A percentile compares a stretch with the other conserved stretches of the same genome.
These are phyloP conservation scores for Lepidocyrtinus sp. DNA, from an alignment of 2,888 invertebrate species.

Conservation along the genomic window DNA sequence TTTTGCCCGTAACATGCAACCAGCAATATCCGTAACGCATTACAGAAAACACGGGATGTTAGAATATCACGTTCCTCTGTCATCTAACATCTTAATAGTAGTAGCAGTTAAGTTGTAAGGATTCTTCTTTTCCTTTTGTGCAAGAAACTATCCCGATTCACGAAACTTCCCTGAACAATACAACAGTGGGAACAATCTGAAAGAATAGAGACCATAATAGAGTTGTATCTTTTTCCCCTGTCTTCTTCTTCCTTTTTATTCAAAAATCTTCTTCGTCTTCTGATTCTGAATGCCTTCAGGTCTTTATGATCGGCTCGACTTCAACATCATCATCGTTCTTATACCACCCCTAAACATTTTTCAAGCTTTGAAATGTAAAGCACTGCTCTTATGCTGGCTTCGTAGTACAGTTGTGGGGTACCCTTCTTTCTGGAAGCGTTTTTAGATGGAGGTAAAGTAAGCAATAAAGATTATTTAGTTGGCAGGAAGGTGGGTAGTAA, in stretches of 20 bases:
- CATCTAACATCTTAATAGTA: neutral
- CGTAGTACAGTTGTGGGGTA: neutral
- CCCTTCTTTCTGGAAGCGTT: constrained; percentile 40
- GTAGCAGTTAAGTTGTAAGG: neutral
- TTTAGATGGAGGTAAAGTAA: constrained; percentile 41
- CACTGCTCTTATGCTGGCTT: neutral
- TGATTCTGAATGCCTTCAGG: constrained; percentile 38
- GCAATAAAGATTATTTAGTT: constrained; percentile 34
- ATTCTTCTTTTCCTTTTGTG: neutral
- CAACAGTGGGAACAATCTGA: constrained; percentile 32
- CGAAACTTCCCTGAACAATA: constrained; percentile 22
- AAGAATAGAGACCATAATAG: constrained; percentile 51
- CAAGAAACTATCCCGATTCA: constrained; percentile 36
- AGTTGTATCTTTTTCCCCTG: constrained; percentile 56
- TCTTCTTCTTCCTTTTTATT: constrained; percentile 26
- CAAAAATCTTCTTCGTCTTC: constrained; percentile 20
- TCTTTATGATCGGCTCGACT: constrained; percentile 27
- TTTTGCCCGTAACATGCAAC: no score
- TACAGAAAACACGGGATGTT: no score
- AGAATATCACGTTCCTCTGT: neutral
- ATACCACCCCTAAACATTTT: neutral
- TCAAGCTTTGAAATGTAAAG: neutral
- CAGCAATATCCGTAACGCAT: no score
- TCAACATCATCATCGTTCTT: constrained; percentile 1
- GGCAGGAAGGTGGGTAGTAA: constrained; percentile 53